A percentile compares a stretch with the other conserved stretches of the same genome.
Evolutionary conservation across 2,113 vertebrate genomes (phyloP).

Genomic region (Lepisosteus osseus): DNA sequence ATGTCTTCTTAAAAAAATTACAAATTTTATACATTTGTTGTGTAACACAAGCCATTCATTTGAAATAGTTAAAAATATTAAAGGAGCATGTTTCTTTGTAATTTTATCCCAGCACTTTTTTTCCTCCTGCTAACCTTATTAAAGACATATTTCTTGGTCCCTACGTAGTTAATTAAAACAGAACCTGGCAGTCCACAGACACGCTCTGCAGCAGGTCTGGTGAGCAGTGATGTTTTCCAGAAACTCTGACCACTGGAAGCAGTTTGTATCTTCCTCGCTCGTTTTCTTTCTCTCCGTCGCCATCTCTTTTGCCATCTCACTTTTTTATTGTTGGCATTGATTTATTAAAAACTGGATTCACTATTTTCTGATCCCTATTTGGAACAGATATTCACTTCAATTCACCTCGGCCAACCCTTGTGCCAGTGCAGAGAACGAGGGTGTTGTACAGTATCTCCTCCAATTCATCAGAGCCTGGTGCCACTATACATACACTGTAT

Average conservation of each 20-base stretch:
- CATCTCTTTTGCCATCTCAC: background rate
- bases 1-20: background rate
- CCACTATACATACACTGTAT: too few relatives aligned
- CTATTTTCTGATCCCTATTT: too few relatives aligned
- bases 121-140: conserved; percentile 34
- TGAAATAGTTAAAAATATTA: background rate
- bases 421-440: too few relatives aligned
- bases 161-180: conserved; percentile 38
- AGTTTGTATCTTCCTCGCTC: conserved; percentile 27
- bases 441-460: too few relatives aligned
- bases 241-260: conserved; percentile 40
- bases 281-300: background rate
- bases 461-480: too few relatives aligned
- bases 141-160: conserved; percentile 39
- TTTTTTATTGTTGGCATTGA: too few relatives aligned
- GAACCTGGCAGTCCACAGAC: conserved; percentile 28
- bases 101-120: background rate
- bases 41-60: background rate
- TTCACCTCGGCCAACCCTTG: too few relatives aligned
- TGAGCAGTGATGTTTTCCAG: conserved; percentile 61
- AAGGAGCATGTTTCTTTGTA: background rate
- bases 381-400: too few relatives aligned
- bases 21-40: background rate
- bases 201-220: conserved; percentile 43
- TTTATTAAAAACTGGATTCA: too few relatives aligned